These are phyloP conservation scores for Montipora capricornis DNA, from an alignment of 64 coral and sea anemone species.

Conservation along the genomic window DNA sequence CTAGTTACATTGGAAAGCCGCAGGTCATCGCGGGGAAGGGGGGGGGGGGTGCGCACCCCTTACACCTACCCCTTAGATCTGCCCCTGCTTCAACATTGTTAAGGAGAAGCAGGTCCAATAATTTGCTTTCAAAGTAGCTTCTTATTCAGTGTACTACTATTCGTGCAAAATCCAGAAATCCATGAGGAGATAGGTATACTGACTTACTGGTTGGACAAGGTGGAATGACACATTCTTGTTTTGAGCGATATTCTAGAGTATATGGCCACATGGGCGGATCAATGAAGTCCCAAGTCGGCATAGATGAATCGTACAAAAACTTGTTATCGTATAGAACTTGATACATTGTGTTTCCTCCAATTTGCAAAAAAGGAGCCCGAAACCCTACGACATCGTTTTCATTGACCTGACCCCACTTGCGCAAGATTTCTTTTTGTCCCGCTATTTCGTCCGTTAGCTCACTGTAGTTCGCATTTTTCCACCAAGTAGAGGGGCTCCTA, in stretches of 20 bases:
- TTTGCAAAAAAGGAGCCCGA: slow-evolving; percentile 82
- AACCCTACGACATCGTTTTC: slow-evolving; percentile 84
- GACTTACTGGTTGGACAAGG: slow-evolving; percentile 84
- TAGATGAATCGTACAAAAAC: slow-evolving; percentile 89
- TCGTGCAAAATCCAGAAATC: too few relatives aligned
- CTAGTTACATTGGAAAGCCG: too few relatives aligned
- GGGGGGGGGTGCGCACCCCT: too few relatives aligned
- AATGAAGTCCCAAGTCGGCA: slow-evolving; percentile 70
- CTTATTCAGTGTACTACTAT: too few relatives aligned
- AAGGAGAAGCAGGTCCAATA: too few relatives aligned
- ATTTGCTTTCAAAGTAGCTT: too few relatives aligned
- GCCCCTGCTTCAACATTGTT: too few relatives aligned
- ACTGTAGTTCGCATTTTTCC: slow-evolving; percentile 80
- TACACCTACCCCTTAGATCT: too few relatives aligned
- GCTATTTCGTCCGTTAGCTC: slow-evolving; percentile 76
- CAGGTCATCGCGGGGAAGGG: too few relatives aligned
- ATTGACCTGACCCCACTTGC: slow-evolving; percentile 77
- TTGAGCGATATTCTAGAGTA: slow-evolving; percentile 84
- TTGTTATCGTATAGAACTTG: slow-evolving; percentile 78
- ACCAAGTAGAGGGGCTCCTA: slow-evolving; percentile 75
- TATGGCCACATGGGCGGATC: slow-evolving; percentile 94
- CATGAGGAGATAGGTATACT: not conserved
- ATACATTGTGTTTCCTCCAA: slow-evolving; percentile 85
- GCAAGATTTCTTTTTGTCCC: slow-evolving; percentile 88
- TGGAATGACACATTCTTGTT: slow-evolving; percentile 86